These are phyloP conservation scores for Clarias laeviceps DNA, from an alignment of 2,797 vertebrate species.

Conservation along the genomic window DNA sequence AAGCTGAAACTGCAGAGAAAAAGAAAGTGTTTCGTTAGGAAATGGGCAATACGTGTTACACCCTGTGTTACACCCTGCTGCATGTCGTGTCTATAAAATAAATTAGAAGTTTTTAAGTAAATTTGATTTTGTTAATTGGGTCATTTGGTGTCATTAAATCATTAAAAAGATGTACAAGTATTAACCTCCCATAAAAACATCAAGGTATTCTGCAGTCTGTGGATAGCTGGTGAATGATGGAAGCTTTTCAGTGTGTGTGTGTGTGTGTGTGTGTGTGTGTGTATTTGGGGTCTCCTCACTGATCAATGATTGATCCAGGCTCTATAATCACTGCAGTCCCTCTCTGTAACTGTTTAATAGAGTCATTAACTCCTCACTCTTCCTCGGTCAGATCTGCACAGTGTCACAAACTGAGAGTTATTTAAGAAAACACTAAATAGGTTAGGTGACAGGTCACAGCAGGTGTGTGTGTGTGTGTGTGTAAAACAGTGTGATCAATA, in stretches of 20 bases:
- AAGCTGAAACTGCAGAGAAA: background rate
- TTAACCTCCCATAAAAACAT: background rate
- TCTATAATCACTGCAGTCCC: background rate
- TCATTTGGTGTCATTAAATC: background rate
- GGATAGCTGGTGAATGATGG: background rate
- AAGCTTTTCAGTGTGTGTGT: background rate
- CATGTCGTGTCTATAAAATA: background rate
- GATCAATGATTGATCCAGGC: background rate
- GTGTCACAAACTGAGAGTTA: too few relatives aligned
- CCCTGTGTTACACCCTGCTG: background rate
- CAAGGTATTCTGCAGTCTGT: background rate
- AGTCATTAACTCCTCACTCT: too few relatives aligned
- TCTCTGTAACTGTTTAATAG: background rate
- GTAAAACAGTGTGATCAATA: too few relatives aligned
- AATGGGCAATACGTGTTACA: background rate
- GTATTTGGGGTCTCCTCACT: background rate
- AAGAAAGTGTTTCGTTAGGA: background rate
- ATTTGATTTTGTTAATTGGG: background rate
- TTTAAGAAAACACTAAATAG: too few relatives aligned
- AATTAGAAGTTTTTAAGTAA: background rate
- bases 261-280: constrained; percentile 1
- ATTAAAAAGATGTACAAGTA: background rate
- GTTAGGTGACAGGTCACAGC: too few relatives aligned
- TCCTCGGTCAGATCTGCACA: too few relatives aligned
- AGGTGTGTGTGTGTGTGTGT: too few relatives aligned